Evolutionary conservation across 2,797 vertebrate species (phyloP).

Genomic region (Phataginus tricuspis): DNA sequence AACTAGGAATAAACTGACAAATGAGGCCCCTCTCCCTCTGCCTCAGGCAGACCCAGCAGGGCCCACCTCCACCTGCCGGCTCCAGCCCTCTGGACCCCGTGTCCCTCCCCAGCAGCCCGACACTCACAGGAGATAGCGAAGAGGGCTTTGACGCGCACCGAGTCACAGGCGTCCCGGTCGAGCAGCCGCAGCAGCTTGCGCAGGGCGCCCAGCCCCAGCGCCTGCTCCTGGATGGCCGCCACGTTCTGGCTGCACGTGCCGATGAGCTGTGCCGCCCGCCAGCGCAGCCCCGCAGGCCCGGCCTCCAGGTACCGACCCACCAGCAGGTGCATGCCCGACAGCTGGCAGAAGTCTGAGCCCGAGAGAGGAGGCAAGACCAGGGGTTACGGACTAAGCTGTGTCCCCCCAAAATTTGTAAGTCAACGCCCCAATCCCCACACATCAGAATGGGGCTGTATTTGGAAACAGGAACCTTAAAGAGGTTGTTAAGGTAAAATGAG

Average conservation of each 20-base stretch:
- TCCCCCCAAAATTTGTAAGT: fast-evolving
- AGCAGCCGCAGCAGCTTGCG: constrained; percentile 90
- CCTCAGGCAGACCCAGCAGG: neutral
- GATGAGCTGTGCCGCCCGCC: constrained; percentile 92
- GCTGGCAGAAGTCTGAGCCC: constrained; percentile 91
- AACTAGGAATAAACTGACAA: fast-evolving
- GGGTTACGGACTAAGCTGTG: neutral
- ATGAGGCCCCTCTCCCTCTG: neutral
- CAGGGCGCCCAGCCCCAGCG: constrained; percentile 89
- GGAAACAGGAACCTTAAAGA: neutral
- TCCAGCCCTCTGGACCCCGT: neutral
- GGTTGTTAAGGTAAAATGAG: no score
- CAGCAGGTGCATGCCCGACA: constrained; percentile 92
- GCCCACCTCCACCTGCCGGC: neutral
- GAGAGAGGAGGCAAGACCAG: neutral
- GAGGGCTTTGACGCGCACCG: constrained; percentile 92
- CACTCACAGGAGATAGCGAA: constrained; percentile 95
- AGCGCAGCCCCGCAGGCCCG: constrained; percentile 88
- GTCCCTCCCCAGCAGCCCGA: fast-evolving
- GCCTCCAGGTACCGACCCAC: constrained; percentile 89
- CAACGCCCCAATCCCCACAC: neutral
- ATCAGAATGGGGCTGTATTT: neutral
- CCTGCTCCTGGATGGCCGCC: constrained; percentile 91
- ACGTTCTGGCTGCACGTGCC: constrained; percentile 94
- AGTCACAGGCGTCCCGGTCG: constrained; percentile 88